phyloP scores from a whole-genome alignment of 2,888 invertebrate genomes.

The Drosophila nr. fundita region DNA sequence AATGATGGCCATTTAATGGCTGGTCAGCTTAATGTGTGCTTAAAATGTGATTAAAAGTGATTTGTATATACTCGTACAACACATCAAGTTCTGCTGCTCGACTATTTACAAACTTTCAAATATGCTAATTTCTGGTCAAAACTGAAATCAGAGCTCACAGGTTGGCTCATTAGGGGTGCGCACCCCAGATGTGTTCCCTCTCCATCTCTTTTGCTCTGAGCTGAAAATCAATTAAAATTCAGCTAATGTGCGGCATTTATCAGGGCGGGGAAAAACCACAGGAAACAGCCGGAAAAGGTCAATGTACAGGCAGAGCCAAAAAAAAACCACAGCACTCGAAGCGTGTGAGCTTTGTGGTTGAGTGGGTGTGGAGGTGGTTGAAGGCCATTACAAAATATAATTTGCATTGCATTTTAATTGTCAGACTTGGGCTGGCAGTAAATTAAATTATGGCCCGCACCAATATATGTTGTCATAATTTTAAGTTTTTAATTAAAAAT shows the following conservation, averaged over 20 bases:
- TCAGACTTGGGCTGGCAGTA: slow-evolving; percentile 26
- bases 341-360: slow-evolving; percentile 41
- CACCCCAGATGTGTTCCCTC: neutral
- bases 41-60: slow-evolving; percentile 74
- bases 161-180: slow-evolving; percentile 31
- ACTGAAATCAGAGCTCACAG: slow-evolving; percentile 55
- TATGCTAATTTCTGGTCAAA: slow-evolving; percentile 69
- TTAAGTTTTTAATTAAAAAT: slow-evolving; percentile 54
- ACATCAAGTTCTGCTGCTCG: slow-evolving; percentile 17
- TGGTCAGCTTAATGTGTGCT: slow-evolving; percentile 67
- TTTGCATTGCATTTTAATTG: slow-evolving; percentile 56
- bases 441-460: slow-evolving; percentile 37
- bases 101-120: slow-evolving; percentile 40
- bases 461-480: slow-evolving; percentile 31
- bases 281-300: slow-evolving; percentile 57
- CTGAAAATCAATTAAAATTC: slow-evolving; percentile 74
- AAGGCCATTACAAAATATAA: slow-evolving; percentile 27
- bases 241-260: slow-evolving; percentile 68
- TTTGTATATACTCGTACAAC: slow-evolving; percentile 63
- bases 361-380: neutral
- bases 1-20: slow-evolving; percentile 42
- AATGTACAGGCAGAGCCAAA: slow-evolving; percentile 43
- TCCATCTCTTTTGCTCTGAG: neutral
- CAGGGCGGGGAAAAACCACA: slow-evolving; percentile 17
- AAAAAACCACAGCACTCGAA: slow-evolving; percentile 37